Base-by-base conservation (phyloP, 2,797 vertebrate species). In the Helarctos malayanus region DNA sequence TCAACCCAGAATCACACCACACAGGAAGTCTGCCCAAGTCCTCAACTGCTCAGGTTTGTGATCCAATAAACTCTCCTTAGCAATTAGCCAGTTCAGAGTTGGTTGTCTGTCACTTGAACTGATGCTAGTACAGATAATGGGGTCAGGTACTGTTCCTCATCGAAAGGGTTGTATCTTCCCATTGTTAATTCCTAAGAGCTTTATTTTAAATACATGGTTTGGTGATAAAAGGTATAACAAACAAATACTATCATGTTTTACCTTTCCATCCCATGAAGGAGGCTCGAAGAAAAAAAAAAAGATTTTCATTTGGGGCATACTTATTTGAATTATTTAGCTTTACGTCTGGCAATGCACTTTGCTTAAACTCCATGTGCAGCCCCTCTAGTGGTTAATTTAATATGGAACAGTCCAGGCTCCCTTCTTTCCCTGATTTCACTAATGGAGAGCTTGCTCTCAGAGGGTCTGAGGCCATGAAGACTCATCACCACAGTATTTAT, bases 361-460 rank as follows among this genome's bases (percentile, higher is more conserved):
- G 63, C 71, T 71, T 89, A 59, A 86, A 90, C 32, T 87, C 61
- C 10, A 29, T 0, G 7, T 2, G 6, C 9, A 65, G 23, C 56
- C n/a, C 68, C 82, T 89, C 89, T 47, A 1, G 85, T 87, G 69
- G 45, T 49, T 86, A 90, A 97, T 93, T 96, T 90, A 91, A 84
- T 35, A 61, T n/a, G 3, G n/a, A 91, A 25, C 32, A 89, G n/a
- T 19, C 65, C 54, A 79, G 25, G n/a, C 41, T 95, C 65, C n/a
- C 35, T 68, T 38, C 89, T 90, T 57, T 96, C 76, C 68, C 57
- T 0, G 9, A 32, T 79, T 95, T 71, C 79, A 38, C 75, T 78
- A 18, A 68, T 5, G 25, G 75, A 52, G 47, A 87, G 25, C 76
- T 76, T 63, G 63, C 27, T 91, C 11, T 80, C 63, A 38, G 69